These are phyloP conservation scores for Promerops cafer DNA, from an alignment of 2,113 vertebrate species.

Conservation along the genomic window DNA sequence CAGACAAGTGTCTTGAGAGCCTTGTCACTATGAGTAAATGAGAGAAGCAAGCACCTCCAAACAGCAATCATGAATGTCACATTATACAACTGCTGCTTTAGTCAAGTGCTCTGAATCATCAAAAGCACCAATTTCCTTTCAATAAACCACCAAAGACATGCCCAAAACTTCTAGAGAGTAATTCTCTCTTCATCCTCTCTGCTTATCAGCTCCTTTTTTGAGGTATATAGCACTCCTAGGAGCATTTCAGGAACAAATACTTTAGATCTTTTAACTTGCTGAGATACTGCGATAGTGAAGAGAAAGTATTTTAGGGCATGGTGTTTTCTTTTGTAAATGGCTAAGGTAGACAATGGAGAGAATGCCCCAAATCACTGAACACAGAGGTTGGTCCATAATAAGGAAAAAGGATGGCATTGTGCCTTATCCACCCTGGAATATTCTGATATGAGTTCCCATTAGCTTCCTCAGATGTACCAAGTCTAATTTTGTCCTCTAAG, in stretches of 20 bases:
- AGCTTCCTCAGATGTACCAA: not conserved
- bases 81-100: not conserved
- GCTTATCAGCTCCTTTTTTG: not conserved
- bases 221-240: not conserved
- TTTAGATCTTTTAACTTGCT: not conserved
- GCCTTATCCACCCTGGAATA: not conserved
- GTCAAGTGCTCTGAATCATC: not conserved
- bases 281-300: not conserved
- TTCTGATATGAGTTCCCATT: not conserved
- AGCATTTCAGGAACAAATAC: not conserved
- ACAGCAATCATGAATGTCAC: not conserved
- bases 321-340: not conserved
- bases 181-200: not conserved
- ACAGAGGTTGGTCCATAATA: not conserved
- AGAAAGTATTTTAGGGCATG: not conserved
- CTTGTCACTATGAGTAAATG: not conserved
- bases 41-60: not conserved
- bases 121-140: not conserved
- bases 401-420: not conserved
- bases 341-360: not conserved
- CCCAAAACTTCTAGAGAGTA: not conserved
- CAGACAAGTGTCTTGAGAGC: not conserved
- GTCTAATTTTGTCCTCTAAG: not conserved
- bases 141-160: not conserved
- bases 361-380: not conserved